Evolutionary conservation across 2,888 invertebrate species (phyloP).

Genomic region (Acrobasis suavella): DNA sequence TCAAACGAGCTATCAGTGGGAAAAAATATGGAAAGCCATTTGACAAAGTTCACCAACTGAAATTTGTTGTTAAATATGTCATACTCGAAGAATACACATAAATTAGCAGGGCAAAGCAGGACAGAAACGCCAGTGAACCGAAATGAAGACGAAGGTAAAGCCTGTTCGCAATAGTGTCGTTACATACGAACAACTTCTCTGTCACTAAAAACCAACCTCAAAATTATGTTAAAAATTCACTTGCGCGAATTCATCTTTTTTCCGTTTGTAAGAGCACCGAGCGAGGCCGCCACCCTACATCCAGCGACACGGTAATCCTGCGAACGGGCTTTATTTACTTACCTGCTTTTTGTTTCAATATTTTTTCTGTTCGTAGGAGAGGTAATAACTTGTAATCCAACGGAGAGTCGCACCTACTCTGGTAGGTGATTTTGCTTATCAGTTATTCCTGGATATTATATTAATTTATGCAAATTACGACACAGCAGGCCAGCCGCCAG

Average conservation of each 20-base stretch:
- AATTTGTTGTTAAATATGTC: slow-evolving; percentile 80
- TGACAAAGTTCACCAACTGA: slow-evolving; percentile 74
- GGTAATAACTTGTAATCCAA: slow-evolving; percentile 51
- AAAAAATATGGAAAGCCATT: slow-evolving; percentile 69
- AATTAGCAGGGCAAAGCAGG: slow-evolving; percentile 67
- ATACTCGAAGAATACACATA: slow-evolving; percentile 71
- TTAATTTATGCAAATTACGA: no score
- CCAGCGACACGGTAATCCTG: background rate
- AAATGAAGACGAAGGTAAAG: slow-evolving; percentile 61
- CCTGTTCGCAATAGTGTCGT: background rate
- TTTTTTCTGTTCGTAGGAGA: slow-evolving; percentile 56
- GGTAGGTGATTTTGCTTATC: slow-evolving; percentile 49
- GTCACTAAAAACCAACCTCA: background rate
- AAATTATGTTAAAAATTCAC: background rate
- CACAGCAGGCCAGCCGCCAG: no score
- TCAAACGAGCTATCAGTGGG: slow-evolving; percentile 55
- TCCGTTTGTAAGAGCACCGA: no score
- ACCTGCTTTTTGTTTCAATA: background rate
- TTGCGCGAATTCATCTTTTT: background rate
- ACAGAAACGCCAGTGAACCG: slow-evolving; percentile 51
- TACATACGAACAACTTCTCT: background rate
- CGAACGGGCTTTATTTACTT: slow-evolving; percentile 1
- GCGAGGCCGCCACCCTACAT: no score
- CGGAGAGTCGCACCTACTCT: slow-evolving; percentile 65
- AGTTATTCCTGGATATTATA: background rate